These are phyloP conservation scores for Adelognathus sp. DNA, from an alignment of 2,888 invertebrate genomes.

Conservation along the genomic window DNA sequence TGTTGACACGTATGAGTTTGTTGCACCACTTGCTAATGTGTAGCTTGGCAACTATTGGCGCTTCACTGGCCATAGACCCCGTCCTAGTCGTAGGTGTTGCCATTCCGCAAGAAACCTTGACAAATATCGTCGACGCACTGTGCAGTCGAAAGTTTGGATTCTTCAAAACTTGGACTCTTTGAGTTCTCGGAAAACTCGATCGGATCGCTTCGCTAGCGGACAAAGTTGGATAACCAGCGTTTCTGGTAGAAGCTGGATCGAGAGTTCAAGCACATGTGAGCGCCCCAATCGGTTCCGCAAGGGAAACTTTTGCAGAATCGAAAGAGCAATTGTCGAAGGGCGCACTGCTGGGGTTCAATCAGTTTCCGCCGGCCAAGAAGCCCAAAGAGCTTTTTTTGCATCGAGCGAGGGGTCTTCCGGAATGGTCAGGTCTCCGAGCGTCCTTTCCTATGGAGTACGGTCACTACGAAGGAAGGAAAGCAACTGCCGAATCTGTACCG, in stretches of 20 bases:
- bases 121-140: neutral
- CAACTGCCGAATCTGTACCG: conserved; percentile 39
- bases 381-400: neutral
- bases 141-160: neutral
- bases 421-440: neutral
- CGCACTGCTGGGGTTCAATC: no score
- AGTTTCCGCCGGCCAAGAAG: no score
- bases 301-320: no score
- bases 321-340: no score
- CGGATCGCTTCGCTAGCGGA: neutral
- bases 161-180: neutral
- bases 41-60: neutral
- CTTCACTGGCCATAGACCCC: neutral
- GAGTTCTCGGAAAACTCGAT: neutral
- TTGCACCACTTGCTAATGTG: neutral
- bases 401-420: neutral
- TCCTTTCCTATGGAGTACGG: neutral
- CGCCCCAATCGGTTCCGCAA: neutral
- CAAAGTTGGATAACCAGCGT: neutral
- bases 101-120: neutral
- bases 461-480: neutral
- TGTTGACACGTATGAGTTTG: no score
- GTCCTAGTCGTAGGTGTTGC: neutral
- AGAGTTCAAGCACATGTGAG: neutral
- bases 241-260: neutral